phyloP scores from a whole-genome alignment of 2,113 vertebrate genomes.

The Phoenicopterus ruber region DNA sequence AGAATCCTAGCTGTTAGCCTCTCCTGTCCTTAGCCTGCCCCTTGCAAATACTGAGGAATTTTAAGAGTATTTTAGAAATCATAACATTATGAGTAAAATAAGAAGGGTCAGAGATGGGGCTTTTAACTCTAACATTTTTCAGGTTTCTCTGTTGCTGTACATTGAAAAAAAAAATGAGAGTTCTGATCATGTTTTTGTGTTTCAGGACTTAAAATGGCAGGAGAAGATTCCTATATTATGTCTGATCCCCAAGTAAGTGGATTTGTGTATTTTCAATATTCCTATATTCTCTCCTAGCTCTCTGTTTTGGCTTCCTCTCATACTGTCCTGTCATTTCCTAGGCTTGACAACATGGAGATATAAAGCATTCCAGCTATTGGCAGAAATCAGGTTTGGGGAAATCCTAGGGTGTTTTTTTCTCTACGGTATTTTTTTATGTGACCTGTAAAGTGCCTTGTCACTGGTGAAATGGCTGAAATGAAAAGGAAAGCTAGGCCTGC shows the following conservation, averaged over 20 bases:
- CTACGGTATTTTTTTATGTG: not conserved
- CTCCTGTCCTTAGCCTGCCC: not conserved
- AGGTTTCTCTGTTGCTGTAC: not conserved
- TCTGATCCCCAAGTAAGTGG: constrained; percentile 73
- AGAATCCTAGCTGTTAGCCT: not conserved
- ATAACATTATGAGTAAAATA: not conserved
- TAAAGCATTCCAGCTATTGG: not conserved
- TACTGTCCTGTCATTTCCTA: not conserved
- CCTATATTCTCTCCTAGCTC: not conserved
- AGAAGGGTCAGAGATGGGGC: not conserved
- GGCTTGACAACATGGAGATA: not conserved
- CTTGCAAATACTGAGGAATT: not conserved
- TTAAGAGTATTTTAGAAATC: not conserved
- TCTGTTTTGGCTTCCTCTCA: not conserved
- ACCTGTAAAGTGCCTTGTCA: not conserved
- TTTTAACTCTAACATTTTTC: not conserved
- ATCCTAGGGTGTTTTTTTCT: not conserved
- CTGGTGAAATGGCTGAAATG: not conserved
- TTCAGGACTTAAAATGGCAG: constrained; percentile 75
- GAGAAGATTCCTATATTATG: constrained; percentile 70
- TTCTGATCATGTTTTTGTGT: constrained; percentile 1
- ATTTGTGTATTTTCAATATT: not conserved
- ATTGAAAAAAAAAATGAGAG: not conserved
- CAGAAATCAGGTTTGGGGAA: not conserved
- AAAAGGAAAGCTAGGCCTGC: not conserved